Evolutionary conservation across 2,113 vertebrate genomes (phyloP).

Genomic region (Rostratula benghalensis): DNA sequence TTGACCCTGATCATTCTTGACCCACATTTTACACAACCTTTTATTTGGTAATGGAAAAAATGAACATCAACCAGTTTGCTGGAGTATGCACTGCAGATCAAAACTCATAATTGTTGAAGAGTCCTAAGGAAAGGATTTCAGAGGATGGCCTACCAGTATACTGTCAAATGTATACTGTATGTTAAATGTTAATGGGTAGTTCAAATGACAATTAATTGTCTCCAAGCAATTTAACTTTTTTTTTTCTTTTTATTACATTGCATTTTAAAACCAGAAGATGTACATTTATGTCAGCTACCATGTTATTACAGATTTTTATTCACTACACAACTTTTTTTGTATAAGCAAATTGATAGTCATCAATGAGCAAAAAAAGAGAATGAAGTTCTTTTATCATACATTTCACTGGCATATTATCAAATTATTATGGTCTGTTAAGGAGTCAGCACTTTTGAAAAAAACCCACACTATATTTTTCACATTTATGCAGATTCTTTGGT

Average conservation of each 20-base stretch:
- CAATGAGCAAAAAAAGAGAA: neutral
- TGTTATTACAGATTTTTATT: neutral
- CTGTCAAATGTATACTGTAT: neutral
- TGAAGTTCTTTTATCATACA: neutral
- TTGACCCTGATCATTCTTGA: neutral
- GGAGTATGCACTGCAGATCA: neutral
- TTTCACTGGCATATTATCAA: neutral
- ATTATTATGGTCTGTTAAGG: neutral
- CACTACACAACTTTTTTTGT: neutral
- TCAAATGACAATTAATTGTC: neutral
- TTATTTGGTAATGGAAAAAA: neutral
- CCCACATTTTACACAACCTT: neutral
- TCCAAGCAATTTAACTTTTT: neutral
- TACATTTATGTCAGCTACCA: neutral
- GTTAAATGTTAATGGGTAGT: neutral
- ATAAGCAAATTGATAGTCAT: neutral
- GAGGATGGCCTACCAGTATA: neutral
- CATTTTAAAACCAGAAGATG: neutral
- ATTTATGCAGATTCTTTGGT: neutral
- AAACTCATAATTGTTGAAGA: neutral
- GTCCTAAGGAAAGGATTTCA: neutral
- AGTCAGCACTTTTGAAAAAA: neutral
- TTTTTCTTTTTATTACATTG: neutral
- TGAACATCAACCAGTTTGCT: neutral
- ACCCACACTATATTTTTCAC: neutral